Evolutionary conservation across 1,140 invertebrate species (phyloP).

Genomic region (Calliphora vicina): DNA sequence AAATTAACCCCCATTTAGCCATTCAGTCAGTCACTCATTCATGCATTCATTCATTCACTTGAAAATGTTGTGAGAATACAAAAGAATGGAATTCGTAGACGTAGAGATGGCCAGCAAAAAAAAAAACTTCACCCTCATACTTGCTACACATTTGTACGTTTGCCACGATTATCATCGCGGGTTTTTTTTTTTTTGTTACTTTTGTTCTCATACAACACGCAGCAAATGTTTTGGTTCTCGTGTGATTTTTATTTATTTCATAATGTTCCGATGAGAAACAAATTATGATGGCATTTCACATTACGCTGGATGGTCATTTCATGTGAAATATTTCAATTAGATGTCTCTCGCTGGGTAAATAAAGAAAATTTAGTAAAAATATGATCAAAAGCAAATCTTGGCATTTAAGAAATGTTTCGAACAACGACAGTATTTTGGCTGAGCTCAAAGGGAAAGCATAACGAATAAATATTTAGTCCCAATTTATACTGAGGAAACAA

Average conservation of each 20-base stretch:
- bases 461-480: too few relatives aligned
- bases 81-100: background rate
- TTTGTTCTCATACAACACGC: background rate
- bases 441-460: too few relatives aligned
- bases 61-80: background rate
- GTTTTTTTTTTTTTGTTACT: background rate
- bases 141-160: background rate
- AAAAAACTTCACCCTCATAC: background rate
- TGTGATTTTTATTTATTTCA: conserved; percentile 15
- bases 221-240: conserved; percentile 21
- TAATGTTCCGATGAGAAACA: conserved; percentile 18
- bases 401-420: too few relatives aligned
- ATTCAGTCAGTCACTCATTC: too few relatives aligned
- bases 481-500: too few relatives aligned
- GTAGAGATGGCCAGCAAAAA: background rate
- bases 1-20: background rate
- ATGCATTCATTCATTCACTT: too few relatives aligned
- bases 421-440: too few relatives aligned
- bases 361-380: background rate
- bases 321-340: background rate
- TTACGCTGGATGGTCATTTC: background rate
- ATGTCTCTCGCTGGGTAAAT: background rate
- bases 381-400: background rate
- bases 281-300: background rate
- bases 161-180: background rate